Conservation (phyloP, 2,113 vertebrate genomes). For the Charadrius vociferus region DNA sequence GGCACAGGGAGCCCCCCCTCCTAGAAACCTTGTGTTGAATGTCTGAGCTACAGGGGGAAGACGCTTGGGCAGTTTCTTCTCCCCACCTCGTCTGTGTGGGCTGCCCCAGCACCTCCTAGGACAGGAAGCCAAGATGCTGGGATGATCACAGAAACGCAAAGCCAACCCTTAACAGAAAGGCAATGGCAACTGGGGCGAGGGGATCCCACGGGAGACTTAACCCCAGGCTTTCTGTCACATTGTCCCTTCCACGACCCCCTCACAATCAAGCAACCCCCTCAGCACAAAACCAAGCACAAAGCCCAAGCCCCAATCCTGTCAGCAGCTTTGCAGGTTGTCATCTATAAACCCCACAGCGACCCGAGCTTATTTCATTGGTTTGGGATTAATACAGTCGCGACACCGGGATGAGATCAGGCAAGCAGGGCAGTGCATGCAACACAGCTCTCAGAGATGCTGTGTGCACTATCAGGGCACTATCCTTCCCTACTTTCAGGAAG, state of each 20-base stretch:
- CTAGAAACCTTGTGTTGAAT: background rate
- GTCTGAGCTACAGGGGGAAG: background rate
- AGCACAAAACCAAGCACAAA: background rate
- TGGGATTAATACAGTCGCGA: fast-evolving
- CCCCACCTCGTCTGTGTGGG: too few species aligned
- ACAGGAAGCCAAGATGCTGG: background rate
- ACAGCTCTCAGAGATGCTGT: fast-evolving
- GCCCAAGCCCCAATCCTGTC: background rate
- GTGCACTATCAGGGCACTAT: background rate
- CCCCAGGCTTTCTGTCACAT: background rate
- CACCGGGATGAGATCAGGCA: fast-evolving
- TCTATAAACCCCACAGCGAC: background rate
- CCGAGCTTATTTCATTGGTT: background rate
- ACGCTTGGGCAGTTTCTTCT: background rate
- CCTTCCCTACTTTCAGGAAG: background rate
- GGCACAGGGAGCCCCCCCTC: fast-evolving
- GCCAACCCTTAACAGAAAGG: background rate
- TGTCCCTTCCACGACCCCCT: background rate
- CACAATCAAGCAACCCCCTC: background rate
- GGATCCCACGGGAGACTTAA: background rate
- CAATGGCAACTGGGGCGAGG: fast-evolving
- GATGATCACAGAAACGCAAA: background rate
- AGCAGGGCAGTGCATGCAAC: fast-evolving
- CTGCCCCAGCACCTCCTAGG: background rate
- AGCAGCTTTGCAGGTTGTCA: fast-evolving